These are phyloP conservation scores for Dinomys branickii DNA, from an alignment of 2,113 vertebrate genomes.

Conservation along the genomic window DNA sequence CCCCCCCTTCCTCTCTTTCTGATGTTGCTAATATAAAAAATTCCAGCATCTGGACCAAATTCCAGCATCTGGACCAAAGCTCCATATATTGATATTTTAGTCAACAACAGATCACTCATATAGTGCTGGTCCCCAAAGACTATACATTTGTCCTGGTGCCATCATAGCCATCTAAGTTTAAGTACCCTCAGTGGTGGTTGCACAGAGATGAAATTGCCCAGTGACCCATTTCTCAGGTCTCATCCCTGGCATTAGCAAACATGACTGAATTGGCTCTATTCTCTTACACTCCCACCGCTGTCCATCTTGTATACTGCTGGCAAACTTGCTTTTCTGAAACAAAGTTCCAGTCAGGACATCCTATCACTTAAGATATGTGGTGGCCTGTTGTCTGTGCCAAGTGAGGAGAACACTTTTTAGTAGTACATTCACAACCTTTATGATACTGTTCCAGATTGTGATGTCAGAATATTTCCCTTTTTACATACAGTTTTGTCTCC, in stretches of 20 bases:
- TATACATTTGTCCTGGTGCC: not conserved
- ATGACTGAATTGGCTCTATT: not conserved
- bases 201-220: not conserved
- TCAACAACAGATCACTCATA: not conserved
- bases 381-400: not conserved
- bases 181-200: not conserved
- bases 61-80: no score
- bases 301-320: not conserved
- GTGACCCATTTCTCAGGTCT: not conserved
- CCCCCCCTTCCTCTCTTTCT: no score
- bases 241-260: not conserved
- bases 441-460: not conserved
- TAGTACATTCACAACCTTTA: not conserved
- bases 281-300: not conserved
- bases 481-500: not conserved
- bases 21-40: no score
- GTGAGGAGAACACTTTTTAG: not conserved
- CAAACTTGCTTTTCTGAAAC: not conserved
- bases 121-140: not conserved
- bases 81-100: not conserved
- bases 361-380: not conserved
- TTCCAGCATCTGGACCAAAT: no score
- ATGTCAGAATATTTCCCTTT: not conserved
- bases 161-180: not conserved
- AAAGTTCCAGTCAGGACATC: not conserved